A percentile compares a stretch with the other conserved stretches of the same genome.
phyloP scores from a whole-genome alignment of 1,140 invertebrate genomes.

The Euura lappo region DNA sequence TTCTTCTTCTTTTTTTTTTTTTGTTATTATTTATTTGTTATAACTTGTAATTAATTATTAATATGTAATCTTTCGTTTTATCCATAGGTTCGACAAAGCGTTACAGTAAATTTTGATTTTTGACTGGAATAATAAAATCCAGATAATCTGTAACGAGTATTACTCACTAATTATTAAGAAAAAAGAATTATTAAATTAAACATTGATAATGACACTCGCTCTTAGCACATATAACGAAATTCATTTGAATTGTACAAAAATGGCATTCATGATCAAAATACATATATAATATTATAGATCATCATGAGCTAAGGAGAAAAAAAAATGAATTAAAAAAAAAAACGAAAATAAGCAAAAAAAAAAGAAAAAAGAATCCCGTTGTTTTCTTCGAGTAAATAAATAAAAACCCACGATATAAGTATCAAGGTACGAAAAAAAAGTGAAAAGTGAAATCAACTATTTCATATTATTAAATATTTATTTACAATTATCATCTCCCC shows the following conservation, averaged over 20 bases:
- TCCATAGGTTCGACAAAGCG: neutral
- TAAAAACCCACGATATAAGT: too few relatives aligned
- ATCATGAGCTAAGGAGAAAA: neutral
- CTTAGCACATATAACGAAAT: conserved; percentile 6
- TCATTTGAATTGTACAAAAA: conserved; percentile 13
- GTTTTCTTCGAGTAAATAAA: too few relatives aligned
- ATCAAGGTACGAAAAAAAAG: neutral
- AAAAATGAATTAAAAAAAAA: neutral
- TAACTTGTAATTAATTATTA: conserved; percentile 43
- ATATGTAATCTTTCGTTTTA: conserved; percentile 7
- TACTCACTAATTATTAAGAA: conserved; percentile 3
- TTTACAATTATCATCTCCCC: conserved; percentile 45
- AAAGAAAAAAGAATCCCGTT: too few relatives aligned
- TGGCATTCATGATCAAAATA: neutral
- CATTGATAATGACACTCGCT: neutral
- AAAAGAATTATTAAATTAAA: conserved; percentile 7
- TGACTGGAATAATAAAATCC: neutral
- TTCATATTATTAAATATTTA: conserved; percentile 53
- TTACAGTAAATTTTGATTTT: conserved; percentile 9
- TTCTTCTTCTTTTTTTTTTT: conserved; percentile 49
- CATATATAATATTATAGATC: neutral
- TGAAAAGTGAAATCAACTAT: neutral
- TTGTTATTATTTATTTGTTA: conserved; percentile 58
- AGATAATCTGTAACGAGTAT: neutral
- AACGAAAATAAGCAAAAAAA: too few relatives aligned